Conservation (phyloP, 2,888 invertebrate species). For the Habroteleia sp. region DNA sequence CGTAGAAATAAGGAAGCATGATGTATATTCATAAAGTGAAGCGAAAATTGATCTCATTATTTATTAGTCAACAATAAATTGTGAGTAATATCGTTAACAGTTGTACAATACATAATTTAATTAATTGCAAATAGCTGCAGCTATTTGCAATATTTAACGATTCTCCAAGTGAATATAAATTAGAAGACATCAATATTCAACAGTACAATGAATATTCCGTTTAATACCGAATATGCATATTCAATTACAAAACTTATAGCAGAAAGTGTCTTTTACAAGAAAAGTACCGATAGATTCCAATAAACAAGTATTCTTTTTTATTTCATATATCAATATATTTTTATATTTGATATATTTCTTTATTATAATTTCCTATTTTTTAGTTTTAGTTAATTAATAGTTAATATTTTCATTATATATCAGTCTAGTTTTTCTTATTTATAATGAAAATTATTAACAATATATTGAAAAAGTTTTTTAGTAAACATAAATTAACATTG, state of each 20-base stretch:
- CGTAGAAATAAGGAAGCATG: constrained; percentile 8
- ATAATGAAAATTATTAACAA: too few species aligned
- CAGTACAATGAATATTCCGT: constrained; percentile 57
- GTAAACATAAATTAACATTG: constrained; percentile 11
- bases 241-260: constrained; percentile 54
- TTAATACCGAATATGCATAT: constrained; percentile 55
- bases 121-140: constrained; percentile 60
- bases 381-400: too few species aligned
- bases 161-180: constrained; percentile 59
- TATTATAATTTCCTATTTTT: too few species aligned
- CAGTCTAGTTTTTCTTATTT: too few species aligned
- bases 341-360: too few species aligned
- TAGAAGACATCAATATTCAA: constrained; percentile 58
- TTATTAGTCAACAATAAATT: constrained; percentile 45
- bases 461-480: too few species aligned
- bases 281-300: too few species aligned
- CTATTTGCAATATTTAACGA: constrained; percentile 60
- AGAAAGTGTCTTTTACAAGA: constrained; percentile 25
- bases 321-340: too few species aligned
- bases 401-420: too few species aligned
- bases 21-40: constrained; percentile 32
- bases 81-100: constrained; percentile 44
- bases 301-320: too few species aligned
- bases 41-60: constrained; percentile 27
- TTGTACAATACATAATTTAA: constrained; percentile 51